phyloP scores from a whole-genome alignment of 2,113 vertebrate species.

The Oryzias javanicus region DNA sequence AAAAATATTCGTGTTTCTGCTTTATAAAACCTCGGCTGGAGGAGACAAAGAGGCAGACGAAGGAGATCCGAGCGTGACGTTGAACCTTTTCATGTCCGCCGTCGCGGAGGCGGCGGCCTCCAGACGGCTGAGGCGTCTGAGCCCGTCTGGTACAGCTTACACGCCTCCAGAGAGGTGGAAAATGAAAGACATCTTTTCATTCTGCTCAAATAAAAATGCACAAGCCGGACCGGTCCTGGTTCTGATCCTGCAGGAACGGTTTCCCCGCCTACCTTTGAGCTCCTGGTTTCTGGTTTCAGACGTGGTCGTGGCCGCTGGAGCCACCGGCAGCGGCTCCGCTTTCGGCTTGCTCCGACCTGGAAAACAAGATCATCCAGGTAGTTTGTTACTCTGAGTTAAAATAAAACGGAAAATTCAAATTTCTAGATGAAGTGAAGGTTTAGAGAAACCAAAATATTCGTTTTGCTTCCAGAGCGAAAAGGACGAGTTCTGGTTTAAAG shows the following conservation, averaged over 20 bases:
- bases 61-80: slow-evolving; percentile 31
- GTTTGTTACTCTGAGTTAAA: too few species aligned
- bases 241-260: background rate
- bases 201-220: slow-evolving; percentile 4
- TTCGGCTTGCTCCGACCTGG: slow-evolving; percentile 69
- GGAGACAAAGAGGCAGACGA: too few species aligned
- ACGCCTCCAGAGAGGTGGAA: slow-evolving; percentile 57
- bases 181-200: slow-evolving; percentile 63
- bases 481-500: too few species aligned
- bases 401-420: too few species aligned
- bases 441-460: too few species aligned
- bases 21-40: too few species aligned
- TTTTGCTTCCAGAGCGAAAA: too few species aligned
- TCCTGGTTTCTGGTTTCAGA: slow-evolving; percentile 66
- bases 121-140: slow-evolving; percentile 38
- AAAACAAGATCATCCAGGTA: slow-evolving; percentile 10
- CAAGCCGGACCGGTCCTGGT: background rate
- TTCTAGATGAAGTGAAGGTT: too few species aligned
- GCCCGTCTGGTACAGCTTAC: slow-evolving; percentile 66
- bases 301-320: slow-evolving; percentile 56
- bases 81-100: slow-evolving; percentile 58
- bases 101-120: slow-evolving; percentile 51
- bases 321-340: slow-evolving; percentile 58
- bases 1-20: too few species aligned
- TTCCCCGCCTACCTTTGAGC: slow-evolving; percentile 64